Evolutionary conservation across 2,888 invertebrate species (phyloP), one percentile per base, ranked within the genome.

Genomic region (Hirtodrosophila trivittata): DNA sequence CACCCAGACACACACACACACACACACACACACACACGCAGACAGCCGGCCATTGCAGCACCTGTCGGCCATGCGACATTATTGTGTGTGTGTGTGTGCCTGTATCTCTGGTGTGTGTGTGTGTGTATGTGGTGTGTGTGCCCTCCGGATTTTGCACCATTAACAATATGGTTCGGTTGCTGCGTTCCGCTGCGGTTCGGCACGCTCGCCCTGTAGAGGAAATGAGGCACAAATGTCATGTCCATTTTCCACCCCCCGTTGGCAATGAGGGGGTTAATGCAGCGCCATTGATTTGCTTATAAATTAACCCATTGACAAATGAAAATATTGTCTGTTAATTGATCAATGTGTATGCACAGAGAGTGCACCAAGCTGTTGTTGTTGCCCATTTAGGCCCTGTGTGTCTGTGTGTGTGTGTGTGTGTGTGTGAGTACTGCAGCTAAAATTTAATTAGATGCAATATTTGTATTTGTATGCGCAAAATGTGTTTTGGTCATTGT

Each of bases 321-420:
- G 89, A 89, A 89, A 89, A 87, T 89, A 90, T 90, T 88, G 89
- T 88, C 87, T 90, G 89, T 90, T 90, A 90, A 90, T 90, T 90
- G 89, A 90, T 90, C 90, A 89, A 89, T 89, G 89, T 87, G 83
- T 86, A 87, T 86, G 84, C 86, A 86, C 51, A 66, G 68, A 50
- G 74, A 66, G 83, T 72, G 68, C 69, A 56, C 16, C 38, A 21
- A 26, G 56, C 21, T 30, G 39, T 41, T 62, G 49, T 33, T 51
- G 57, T 46, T 68, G 52, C 32, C 33, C 25, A 38, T 42, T 55
- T 62, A 41, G 69, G 51, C 39, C 38, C 25, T 56, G 54, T 50
- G 38, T 46, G 56, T 30, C 45, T 49, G 10, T 58, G 41, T 41
- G 50, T 30, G 45, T 28, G 9, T 37, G 50, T 58, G 45, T 46